Conservation (phyloP, 1,140 invertebrate species). For the Bombus pascuorum region DNA sequence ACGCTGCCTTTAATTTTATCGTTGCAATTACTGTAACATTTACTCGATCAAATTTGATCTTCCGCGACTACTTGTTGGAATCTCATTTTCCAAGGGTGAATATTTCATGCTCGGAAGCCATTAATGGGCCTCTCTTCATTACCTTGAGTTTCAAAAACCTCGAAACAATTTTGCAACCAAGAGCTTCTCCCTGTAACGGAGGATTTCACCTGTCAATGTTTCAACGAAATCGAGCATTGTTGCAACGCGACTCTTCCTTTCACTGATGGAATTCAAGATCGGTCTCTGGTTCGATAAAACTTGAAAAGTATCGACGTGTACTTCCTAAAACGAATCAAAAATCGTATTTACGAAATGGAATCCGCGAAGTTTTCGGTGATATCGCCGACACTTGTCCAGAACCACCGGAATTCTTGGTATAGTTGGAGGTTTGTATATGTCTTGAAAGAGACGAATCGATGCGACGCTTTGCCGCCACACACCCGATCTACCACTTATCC, state of each 20-base stretch:
- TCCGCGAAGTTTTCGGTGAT: neutral
- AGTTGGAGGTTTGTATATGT: neutral
- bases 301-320: neutral
- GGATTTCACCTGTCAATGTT: neutral
- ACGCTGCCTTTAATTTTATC: too few species aligned
- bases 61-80: too few species aligned
- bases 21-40: too few species aligned
- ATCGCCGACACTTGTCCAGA: neutral
- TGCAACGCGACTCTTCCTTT: too few species aligned
- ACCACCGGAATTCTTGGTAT: neutral
- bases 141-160: too few species aligned
- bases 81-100: too few species aligned
- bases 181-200: too few species aligned
- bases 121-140: too few species aligned
- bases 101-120: too few species aligned
- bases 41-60: too few species aligned
- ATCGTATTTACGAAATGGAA: conserved; percentile 1
- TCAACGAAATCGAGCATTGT: neutral
- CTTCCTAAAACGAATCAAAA: neutral
- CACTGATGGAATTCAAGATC: neutral
- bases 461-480: neutral
- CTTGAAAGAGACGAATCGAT: conserved; percentile 18
- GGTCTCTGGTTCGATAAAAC: neutral
- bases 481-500: neutral
- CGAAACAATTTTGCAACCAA: too few species aligned